A percentile compares a stretch with the other conserved stretches of the same genome.
These are phyloP conservation scores for Drosophila punjabiensis DNA, from an alignment of 1,140 invertebrate species.

Conservation along the genomic window DNA sequence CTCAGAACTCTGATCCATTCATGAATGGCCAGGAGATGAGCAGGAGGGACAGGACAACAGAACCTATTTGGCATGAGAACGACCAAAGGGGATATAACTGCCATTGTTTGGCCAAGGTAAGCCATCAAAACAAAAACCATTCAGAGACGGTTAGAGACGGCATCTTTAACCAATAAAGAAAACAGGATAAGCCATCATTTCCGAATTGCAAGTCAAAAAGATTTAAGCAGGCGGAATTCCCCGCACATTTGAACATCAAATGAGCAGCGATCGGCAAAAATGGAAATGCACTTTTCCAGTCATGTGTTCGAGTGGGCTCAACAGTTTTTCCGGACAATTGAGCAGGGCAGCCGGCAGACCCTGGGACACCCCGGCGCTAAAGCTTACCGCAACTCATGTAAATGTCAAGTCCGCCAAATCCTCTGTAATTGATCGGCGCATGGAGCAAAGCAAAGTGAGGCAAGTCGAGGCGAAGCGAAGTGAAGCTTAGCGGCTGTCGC, in stretches of 20 bases:
- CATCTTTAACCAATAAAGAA: conserved; percentile 82
- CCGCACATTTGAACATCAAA: conserved; percentile 44
- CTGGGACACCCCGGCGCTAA: conserved; percentile 48
- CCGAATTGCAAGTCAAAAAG: conserved; percentile 82
- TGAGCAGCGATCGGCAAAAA: conserved; percentile 27
- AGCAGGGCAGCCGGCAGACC: conserved; percentile 40
- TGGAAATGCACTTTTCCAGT: conserved; percentile 66
- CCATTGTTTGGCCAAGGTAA: conserved; percentile 72
- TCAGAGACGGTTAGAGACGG: conserved; percentile 36
- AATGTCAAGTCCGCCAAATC: conserved; percentile 74
- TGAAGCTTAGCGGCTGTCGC: conserved; percentile 78
- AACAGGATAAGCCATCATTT: conserved; percentile 83
- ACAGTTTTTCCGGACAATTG: conserved; percentile 80
- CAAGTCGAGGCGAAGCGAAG: conserved; percentile 23
- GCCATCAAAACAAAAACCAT: conserved; percentile 67
- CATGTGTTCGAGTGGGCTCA: conserved; percentile 74
- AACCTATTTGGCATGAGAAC: conserved; percentile 38
- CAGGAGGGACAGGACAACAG: conserved; percentile 32
- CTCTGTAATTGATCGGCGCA: conserved; percentile 77
- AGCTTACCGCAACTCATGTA: conserved; percentile 81
- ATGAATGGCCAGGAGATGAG: conserved; percentile 52
- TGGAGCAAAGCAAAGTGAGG: conserved; percentile 34
- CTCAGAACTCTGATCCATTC: conserved; percentile 33
- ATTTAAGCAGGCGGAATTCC: conserved; percentile 84
- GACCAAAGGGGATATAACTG: neutral